Evolutionary conservation across 2,888 invertebrate genomes (phyloP), one percentile per base, ranked within the genome.

Genomic region (Agrotis exclamationis): DNA sequence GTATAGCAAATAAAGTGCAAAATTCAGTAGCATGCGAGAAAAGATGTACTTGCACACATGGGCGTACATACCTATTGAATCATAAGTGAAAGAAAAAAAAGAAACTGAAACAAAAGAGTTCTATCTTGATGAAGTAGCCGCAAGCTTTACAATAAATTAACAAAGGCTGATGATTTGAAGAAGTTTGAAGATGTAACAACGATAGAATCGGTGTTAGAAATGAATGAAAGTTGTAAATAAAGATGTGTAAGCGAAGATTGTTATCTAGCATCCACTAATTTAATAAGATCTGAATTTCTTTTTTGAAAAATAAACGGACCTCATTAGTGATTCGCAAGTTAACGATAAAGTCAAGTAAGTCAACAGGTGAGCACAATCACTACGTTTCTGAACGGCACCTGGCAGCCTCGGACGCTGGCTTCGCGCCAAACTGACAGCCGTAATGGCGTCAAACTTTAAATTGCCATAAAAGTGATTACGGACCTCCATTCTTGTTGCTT

Each of bases 361-460:
- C 92, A 92, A 93, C 93, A 93, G 90, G 93, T 92, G 74, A 82
- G 68, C 76, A 80, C 79, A 84, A 76, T 72, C 73, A 70, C 72
- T 70, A 80, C 76, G 65, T 76, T 85, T 85, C 78, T 79, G 83
- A 86, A 86, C 85, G 79, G 77, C 82, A 82, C 79, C 85, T 85
- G 79, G 72, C 82, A 79, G 47, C 54, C 54, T 51, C 50, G 70
- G 64, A 73, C 66, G 80, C 82, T 93, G 93, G 93, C 92, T 83
- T 82, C 63, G 85, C 87, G 92, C 93, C 93, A 93, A 88, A 86
- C 80, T 88, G 87, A 91, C 89, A 87, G 86, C 82, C 63, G 75
- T 85, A 83, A 89, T 87, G 85, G 89, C 82, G 79, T 76, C 75
- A 72, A 80, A 76, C 78, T 80, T 78, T 63, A 65, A 74, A 74